phyloP scores from a whole-genome alignment of 2,113 vertebrate genomes.

The Ptilorrhoa leucosticta region DNA sequence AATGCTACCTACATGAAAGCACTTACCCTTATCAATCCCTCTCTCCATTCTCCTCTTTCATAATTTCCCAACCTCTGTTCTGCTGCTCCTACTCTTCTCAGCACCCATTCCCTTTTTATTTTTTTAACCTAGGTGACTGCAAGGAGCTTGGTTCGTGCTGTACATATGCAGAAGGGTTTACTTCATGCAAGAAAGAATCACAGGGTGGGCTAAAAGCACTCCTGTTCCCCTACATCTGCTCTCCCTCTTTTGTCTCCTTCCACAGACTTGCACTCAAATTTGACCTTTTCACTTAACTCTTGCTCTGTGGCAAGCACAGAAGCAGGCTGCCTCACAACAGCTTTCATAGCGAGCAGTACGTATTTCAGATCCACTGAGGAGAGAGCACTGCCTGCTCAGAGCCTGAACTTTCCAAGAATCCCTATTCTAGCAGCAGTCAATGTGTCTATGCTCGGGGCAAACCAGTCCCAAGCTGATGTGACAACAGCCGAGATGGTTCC shows the following conservation, averaged over 20 bases:
- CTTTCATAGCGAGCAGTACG: fast-evolving
- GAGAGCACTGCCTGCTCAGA: background rate
- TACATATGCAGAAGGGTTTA: background rate
- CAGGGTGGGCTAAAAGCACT: background rate
- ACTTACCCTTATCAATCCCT: background rate
- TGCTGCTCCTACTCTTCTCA: background rate
- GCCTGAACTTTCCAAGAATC: background rate
- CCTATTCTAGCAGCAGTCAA: background rate
- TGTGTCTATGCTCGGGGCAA: fast-evolving
- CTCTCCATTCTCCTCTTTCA: background rate
- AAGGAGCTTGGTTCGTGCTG: background rate
- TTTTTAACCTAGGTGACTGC: background rate
- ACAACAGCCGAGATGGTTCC: background rate
- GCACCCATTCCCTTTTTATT: background rate
- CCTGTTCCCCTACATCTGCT: background rate
- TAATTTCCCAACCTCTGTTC: background rate
- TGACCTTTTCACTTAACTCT: background rate
- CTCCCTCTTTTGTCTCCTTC: background rate
- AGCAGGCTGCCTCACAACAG: background rate
- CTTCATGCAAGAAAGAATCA: background rate
- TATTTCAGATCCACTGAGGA: background rate
- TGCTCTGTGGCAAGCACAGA: background rate
- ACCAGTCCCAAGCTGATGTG: background rate
- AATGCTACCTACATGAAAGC: background rate
- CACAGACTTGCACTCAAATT: background rate